phyloP scores from a whole-genome alignment of 2,888 invertebrate species.

The Lepetodrilus schrolli region DNA sequence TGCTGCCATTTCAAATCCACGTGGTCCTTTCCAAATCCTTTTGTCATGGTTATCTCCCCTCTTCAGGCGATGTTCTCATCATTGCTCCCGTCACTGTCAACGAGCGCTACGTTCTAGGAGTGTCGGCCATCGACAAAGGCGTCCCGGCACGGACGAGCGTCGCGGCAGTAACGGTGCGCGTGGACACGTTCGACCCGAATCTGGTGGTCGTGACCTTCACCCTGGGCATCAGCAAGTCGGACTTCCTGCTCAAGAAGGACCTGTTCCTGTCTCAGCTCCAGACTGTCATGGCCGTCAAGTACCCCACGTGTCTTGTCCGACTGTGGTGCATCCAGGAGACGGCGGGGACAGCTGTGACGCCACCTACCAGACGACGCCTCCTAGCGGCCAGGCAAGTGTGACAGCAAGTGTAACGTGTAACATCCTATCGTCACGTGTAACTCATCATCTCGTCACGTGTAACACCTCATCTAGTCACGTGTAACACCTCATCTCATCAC shows the following conservation, averaged over 20 bases:
- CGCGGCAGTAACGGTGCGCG: slow-evolving; percentile 53
- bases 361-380: slow-evolving; percentile 34
- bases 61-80: no score
- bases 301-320: slow-evolving; percentile 47
- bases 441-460: no score
- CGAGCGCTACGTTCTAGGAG: slow-evolving; percentile 49
- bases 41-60: no score
- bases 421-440: no score
- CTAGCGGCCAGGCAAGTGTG: slow-evolving; percentile 40
- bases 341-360: slow-evolving; percentile 29
- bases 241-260: slow-evolving; percentile 44
- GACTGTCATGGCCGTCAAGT: slow-evolving; percentile 43
- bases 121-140: slow-evolving; percentile 56
- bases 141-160: slow-evolving; percentile 43
- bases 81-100: slow-evolving; percentile 41
- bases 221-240: slow-evolving; percentile 44
- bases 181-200: slow-evolving; percentile 62
- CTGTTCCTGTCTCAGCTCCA: slow-evolving; percentile 54
- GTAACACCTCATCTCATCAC: no score
- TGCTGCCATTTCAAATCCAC: no score
- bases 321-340: slow-evolving; percentile 58
- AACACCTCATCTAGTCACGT: no score
- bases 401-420: no score
- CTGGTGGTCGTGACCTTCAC: slow-evolving; percentile 44
- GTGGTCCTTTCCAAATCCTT: no score